phyloP scores from a whole-genome alignment of 2,113 vertebrate genomes.

The Eolophus roseicapilla region DNA sequence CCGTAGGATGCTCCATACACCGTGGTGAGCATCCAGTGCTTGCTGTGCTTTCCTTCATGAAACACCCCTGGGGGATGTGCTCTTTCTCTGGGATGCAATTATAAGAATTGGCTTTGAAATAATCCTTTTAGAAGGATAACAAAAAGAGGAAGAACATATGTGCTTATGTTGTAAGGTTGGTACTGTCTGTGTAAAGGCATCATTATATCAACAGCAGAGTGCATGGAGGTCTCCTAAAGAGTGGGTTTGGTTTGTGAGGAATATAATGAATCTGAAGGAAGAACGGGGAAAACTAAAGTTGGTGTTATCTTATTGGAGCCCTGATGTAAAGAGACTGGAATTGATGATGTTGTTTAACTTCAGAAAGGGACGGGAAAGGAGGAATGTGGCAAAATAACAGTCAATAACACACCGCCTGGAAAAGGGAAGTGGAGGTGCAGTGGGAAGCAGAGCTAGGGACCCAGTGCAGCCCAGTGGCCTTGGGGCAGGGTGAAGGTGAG shows the following conservation, averaged over 20 bases:
- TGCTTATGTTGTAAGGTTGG: not conserved
- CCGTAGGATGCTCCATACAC: not conserved
- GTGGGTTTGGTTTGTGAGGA: not conserved
- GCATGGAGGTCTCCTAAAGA: not conserved
- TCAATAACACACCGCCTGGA: accelerated
- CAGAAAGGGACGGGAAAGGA: accelerated
- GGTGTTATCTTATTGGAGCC: not conserved
- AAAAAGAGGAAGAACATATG: not conserved
- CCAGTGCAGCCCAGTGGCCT: accelerated
- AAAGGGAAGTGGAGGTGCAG: not conserved
- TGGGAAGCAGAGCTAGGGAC: not conserved
- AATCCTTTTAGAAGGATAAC: conserved; percentile 5
- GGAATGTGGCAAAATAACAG: not conserved
- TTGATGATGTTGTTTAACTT: not conserved
- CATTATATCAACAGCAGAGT: not conserved
- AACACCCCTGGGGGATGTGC: accelerated
- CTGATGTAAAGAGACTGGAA: not conserved
- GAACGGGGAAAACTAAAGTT: not conserved
- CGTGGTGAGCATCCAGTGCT: not conserved
- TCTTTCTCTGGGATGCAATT: not conserved
- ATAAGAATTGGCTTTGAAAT: conserved; percentile 19
- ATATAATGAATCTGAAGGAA: not conserved
- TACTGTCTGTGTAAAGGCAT: not conserved
- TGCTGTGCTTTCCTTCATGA: accelerated
- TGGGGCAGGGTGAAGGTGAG: not conserved